A percentile compares a stretch with the other conserved stretches of the same genome.
phyloP scores from a whole-genome alignment of 2,113 vertebrate genomes.

The Cheirogaleus medius region DNA sequence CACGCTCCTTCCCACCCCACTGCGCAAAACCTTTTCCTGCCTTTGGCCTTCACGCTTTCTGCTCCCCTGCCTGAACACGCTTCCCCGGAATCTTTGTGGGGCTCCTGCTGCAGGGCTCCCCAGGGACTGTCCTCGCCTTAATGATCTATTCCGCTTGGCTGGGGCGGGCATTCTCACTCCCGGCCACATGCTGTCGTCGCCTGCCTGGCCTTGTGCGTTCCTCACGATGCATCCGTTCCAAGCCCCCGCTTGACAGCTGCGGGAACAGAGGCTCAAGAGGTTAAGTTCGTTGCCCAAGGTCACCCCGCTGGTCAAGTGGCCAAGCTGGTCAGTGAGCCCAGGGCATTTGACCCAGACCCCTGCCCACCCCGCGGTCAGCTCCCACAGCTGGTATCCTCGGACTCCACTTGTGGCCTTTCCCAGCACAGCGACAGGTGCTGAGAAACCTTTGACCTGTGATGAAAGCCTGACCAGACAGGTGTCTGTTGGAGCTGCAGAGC shows the following conservation, averaged over 20 bases:
- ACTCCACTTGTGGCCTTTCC: background rate
- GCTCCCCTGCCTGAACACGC: background rate
- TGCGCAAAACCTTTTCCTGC: background rate
- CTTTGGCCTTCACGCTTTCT: background rate
- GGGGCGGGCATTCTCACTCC: background rate
- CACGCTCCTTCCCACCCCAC: rapidly evolving
- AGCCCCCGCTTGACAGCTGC: background rate
- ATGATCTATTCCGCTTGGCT: rapidly evolving
- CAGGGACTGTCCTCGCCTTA: background rate
- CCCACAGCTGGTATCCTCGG: background rate
- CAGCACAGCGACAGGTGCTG: rapidly evolving
- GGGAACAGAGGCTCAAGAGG: background rate
- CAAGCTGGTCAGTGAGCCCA: background rate
- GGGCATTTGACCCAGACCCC: background rate
- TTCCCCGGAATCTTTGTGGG: too few relatives aligned
- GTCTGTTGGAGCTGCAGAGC: background rate
- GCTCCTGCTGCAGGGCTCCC: background rate
- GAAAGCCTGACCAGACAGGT: background rate
- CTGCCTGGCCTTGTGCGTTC: background rate
- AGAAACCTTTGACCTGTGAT: background rate
- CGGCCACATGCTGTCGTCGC: rapidly evolving
- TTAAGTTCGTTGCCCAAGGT: background rate
- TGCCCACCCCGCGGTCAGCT: background rate
- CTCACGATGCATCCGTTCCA: rapidly evolving
- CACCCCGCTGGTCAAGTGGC: background rate